Conservation (phyloP, 2,797 vertebrate species). For the Gephyroberyx darwinii region DNA sequence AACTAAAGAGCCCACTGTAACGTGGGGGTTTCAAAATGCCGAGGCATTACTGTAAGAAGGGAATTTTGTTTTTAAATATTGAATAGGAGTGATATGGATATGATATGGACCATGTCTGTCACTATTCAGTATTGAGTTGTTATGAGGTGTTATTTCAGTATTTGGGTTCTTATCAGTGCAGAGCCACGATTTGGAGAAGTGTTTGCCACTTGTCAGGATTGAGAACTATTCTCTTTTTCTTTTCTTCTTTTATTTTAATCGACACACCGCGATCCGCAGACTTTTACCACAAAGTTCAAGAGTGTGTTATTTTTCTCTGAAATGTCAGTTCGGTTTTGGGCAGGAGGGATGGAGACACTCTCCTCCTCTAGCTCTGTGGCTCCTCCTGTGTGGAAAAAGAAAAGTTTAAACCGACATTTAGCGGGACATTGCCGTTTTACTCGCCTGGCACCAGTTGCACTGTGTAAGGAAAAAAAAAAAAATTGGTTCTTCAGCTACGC, state of each 20-base stretch:
- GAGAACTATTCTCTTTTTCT: background rate
- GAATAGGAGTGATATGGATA: background rate
- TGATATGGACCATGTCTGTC: slow-evolving; percentile 7
- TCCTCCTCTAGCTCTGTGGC: background rate
- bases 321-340: background rate
- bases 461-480: background rate
- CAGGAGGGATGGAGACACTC: background rate
- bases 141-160: slow-evolving; percentile 6
- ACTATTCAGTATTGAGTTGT: slow-evolving; percentile 21
- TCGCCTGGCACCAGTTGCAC: background rate
- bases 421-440: background rate
- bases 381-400: slow-evolving; percentile 13
- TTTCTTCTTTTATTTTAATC: background rate
- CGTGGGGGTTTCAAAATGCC: too few species aligned
- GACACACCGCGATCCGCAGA: too few species aligned
- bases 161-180: slow-evolving; percentile 18
- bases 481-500: background rate
- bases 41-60: slow-evolving; percentile 9
- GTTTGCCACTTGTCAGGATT: slow-evolving; percentile 19
- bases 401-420: slow-evolving; percentile 7
- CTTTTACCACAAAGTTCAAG: background rate
- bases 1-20: background rate
- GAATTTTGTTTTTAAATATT: background rate
- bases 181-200: background rate
- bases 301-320: background rate